Evolutionary conservation across 2,888 invertebrate genomes (phyloP), one percentile per base, ranked within the genome.

Genomic region (Lypha dubia): DNA sequence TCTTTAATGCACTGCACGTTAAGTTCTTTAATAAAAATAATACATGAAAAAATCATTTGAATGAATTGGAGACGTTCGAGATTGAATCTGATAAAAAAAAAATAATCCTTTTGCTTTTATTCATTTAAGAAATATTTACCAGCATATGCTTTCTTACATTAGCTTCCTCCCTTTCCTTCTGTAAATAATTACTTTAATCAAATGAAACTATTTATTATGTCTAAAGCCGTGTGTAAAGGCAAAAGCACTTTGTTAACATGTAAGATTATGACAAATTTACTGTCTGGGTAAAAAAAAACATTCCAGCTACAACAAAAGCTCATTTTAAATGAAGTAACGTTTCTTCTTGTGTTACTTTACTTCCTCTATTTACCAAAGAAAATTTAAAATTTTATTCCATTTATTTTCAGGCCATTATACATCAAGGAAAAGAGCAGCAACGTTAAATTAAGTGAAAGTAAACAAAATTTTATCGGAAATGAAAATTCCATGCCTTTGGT

Each of bases 391-490:
- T 17, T 20, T 41, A 5, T 74, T 46, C 46, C 13, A 11, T 0
- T 15, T 53, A 9, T 5, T 35, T 44, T 8, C 0, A 15, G 56
- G 32, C 20, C 20, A 65, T 65, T 46, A n/a, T 35, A n/a, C 44
- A 46, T 51, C 56, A 56, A 35, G 9, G 13, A 11, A 46, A 17
- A 28, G 41, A 3, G 11, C 32, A 28, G 7, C 35, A 28, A 28
- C 17, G 44, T 58, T 35, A 35, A 76, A 53, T 46, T 46, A 44
- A 56, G 24, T 41, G 74, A 53, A 75, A 35, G 41, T 65, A 53
- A 75, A 53, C 53, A 63, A 75, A 67, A 76, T 32, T 67, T 75
- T 44, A 65, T 56, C 35, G 75, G 65, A 75, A 65, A 65, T 53
- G 41, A 75, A 67, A 65, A 67, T 67, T 11, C 44, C 56, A 53